Conservation (phyloP, 1,140 invertebrate species). For the Thaumetopoea pityocampa region DNA sequence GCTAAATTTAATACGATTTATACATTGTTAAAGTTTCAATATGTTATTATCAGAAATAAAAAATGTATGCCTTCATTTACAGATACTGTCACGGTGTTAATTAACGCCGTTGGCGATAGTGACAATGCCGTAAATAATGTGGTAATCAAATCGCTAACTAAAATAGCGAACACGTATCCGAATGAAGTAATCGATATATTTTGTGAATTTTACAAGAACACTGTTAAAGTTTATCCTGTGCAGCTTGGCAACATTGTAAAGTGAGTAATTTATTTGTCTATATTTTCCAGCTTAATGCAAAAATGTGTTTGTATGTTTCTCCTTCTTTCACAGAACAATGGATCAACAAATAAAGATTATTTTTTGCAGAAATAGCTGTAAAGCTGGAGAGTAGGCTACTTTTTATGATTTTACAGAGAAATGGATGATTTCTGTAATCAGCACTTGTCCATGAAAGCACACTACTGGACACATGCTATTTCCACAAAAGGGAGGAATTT, state of each 20-base stretch:
- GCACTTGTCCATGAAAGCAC: too few species aligned
- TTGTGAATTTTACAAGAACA: constrained; percentile 61
- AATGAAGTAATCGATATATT: constrained; percentile 69
- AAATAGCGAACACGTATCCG: constrained; percentile 63
- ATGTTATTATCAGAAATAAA: constrained; percentile 10
- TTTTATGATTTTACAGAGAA: too few species aligned
- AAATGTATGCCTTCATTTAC: constrained; percentile 31
- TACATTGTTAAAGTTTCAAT: constrained; percentile 14
- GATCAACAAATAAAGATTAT: too few species aligned
- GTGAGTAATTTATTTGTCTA: constrained; percentile 40
- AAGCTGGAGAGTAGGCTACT: too few species aligned
- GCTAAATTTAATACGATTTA: constrained; percentile 13
- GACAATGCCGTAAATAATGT: constrained; percentile 68
- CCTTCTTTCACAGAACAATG: too few species aligned
- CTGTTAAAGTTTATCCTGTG: constrained; percentile 48
- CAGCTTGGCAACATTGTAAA: constrained; percentile 69
- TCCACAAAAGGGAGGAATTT: too few species aligned
- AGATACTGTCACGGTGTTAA: constrained; percentile 65
- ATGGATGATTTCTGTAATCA: too few species aligned
- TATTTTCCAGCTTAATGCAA: too few species aligned
- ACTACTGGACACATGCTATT: too few species aligned
- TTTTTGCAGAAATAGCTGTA: not conserved
- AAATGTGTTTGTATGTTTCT: too few species aligned
- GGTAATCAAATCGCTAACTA: constrained; percentile 68
- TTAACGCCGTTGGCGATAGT: constrained; percentile 64